A percentile compares a stretch with the other conserved stretches of the same genome.
These are phyloP conservation scores for Araneus ventricosus DNA, from an alignment of 1,140 invertebrate species.

Conservation along the genomic window DNA sequence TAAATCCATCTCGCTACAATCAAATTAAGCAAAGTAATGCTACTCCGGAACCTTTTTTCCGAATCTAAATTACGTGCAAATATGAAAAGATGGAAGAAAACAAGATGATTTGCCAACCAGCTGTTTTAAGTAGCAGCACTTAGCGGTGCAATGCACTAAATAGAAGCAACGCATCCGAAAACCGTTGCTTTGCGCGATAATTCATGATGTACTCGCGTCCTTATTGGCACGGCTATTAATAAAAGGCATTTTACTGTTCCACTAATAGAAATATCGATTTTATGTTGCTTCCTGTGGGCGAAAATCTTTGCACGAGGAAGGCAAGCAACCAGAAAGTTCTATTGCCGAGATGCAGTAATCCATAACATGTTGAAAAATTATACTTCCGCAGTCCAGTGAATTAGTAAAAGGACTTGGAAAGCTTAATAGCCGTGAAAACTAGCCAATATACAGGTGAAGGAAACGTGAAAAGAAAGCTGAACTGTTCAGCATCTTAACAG, in stretches of 20 bases:
- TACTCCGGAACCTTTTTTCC: too few species aligned
- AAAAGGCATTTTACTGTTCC: conserved; percentile 29
- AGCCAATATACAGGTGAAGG: too few species aligned
- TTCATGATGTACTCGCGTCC: conserved; percentile 31
- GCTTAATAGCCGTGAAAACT: too few species aligned
- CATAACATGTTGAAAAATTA: neutral
- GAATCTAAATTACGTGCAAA: too few species aligned
- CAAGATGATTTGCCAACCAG: too few species aligned
- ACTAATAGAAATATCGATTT: conserved; percentile 54
- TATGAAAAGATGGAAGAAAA: too few species aligned
- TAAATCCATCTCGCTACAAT: neutral
- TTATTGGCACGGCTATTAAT: conserved; percentile 51
- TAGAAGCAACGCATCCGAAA: neutral
- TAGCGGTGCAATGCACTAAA: neutral
- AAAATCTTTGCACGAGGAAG: neutral
- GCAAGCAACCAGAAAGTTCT: neutral
- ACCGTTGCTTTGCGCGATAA: neutral
- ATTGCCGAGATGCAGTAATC: neutral
- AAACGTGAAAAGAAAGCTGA: too few species aligned
- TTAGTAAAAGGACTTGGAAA: too few species aligned
- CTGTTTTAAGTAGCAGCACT: neutral
- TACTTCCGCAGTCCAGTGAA: too few species aligned
- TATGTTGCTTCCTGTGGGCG: neutral
- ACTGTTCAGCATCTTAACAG: too few species aligned
- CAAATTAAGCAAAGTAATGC: neutral